A percentile compares a stretch with the other conserved stretches of the same genome.
Conservation (phyloP, 1,140 invertebrate species). For the Anadara kagoshimensis region DNA sequence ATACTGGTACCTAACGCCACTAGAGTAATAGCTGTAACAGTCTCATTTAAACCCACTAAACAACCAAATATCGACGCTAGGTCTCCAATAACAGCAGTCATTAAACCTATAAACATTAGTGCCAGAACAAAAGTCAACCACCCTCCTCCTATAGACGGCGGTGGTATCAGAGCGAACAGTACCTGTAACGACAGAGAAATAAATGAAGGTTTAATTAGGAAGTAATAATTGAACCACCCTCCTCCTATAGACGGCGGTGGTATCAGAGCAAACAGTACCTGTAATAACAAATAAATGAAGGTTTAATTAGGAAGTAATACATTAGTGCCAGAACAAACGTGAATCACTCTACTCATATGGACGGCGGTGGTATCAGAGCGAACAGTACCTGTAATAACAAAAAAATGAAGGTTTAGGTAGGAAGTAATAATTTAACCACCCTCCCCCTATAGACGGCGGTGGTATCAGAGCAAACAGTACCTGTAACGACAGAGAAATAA, state of each 20-base stretch:
- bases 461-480: conserved; percentile 79
- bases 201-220: too few relatives aligned
- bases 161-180: conserved; percentile 79
- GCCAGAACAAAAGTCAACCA: conserved; percentile 80
- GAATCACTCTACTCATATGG: too few relatives aligned
- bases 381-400: too few relatives aligned
- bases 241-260: conserved; percentile 78
- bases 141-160: conserved; percentile 77
- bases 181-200: conserved; percentile 76
- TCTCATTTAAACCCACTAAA: conserved; percentile 77
- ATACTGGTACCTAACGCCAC: conserved; percentile 84
- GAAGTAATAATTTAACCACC: too few relatives aligned
- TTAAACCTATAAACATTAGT: conserved; percentile 77
- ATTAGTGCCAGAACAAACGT: too few relatives aligned
- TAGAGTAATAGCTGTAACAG: conserved; percentile 79
- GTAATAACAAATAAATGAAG: conserved; percentile 72
- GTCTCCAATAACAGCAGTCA: conserved; percentile 81
- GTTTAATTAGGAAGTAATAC: too few relatives aligned
- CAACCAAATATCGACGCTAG: conserved; percentile 82
- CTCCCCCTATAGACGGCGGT: conserved; percentile 77
- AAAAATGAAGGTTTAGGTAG: too few relatives aligned
- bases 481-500: conserved; percentile 75
- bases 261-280: conserved; percentile 79
- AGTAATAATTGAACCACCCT: too few relatives aligned
- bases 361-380: too few relatives aligned